Base-by-base conservation (phyloP, 2,797 vertebrate genomes). In the Zenarchopterus dispar region DNA sequence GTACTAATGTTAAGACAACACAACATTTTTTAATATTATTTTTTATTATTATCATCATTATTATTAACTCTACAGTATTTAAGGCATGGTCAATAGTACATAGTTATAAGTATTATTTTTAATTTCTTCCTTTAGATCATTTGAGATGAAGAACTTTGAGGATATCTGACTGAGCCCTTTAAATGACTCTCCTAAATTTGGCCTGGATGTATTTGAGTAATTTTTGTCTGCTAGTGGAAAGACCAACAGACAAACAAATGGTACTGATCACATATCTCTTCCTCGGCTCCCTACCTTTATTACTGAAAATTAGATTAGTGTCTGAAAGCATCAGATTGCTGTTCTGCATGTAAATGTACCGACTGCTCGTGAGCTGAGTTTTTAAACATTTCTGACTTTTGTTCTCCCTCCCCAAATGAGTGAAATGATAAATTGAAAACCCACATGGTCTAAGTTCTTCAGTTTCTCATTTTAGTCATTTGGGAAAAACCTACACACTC, bases 351-450 rank as follows among this genome's bases (percentile, higher is more conserved):
- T 71, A 64, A 75, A 68, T 41, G 58, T 7, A 22, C 24, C 36
- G 55, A 49, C 53, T 63, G 28, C 47, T 21, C 51, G 22, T 39
- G 66, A 73, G 63, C 46, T 57, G 53, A 65, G 28, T 78, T 71
- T 54, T 59, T 49, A 65, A 73, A 61, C 58, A 65, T 61, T 50
- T 75, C 50, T 76, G 54, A 72, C 63, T 80, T 82, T 82, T 76
- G 60, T 67, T 75, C 52, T 63, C 49, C 51, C 52, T 69, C 60
- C 31, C 53, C 50, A 73, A 67, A 74, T 62, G 77, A 75, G 60
- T 8, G 1, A 59, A 48, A 67, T 66, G 76, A 87, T 73, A 47
- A 79, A 85, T 83, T 80, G 67, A 80, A 86, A 82, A 72, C 47
- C 60, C 24, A 31, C 63, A 58, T 67, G 61, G 39, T 73, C 46